These are phyloP conservation scores for Drosophila fulvimacula DNA, from an alignment of 2,888 invertebrate species.

Conservation along the genomic window DNA sequence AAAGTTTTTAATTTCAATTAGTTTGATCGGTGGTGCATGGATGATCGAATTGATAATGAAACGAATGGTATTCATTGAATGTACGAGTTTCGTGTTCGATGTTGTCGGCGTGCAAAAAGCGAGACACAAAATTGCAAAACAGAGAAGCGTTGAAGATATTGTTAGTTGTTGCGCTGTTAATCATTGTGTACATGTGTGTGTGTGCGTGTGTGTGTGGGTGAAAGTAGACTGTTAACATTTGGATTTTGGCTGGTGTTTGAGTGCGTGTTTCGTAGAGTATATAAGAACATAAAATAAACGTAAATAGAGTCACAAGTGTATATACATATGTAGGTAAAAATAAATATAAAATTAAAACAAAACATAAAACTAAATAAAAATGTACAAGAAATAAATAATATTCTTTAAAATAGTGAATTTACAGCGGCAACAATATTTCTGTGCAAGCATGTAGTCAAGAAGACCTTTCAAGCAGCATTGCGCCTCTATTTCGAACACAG, in stretches of 20 bases:
- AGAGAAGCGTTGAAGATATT: constrained; percentile 17
- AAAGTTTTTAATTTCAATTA: constrained; percentile 66
- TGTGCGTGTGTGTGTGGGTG: constrained; percentile 5
- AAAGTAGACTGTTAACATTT: constrained; percentile 21
- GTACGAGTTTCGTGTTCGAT: constrained; percentile 19
- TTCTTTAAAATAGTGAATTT: neutral
- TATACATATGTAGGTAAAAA: constrained; percentile 18
- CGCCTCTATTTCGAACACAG: neutral
- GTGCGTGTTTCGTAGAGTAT: constrained; percentile 45
- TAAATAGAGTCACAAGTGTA: constrained; percentile 18
- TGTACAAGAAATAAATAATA: neutral
- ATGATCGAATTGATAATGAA: constrained; percentile 36
- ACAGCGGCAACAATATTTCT: neutral
- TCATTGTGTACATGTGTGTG: neutral
- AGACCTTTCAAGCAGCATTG: neutral
- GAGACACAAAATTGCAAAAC: constrained; percentile 23
- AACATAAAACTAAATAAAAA: neutral
- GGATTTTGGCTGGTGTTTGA: constrained; percentile 70
- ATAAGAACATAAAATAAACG: constrained; percentile 25
- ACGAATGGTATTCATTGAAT: constrained; percentile 17
- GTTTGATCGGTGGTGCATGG: constrained; percentile 50
- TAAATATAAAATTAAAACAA: neutral
- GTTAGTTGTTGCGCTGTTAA: constrained; percentile 25
- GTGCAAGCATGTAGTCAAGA: neutral
- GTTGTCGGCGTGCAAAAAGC: constrained; percentile 20